Conservation (phyloP, 2,797 vertebrate genomes). For the Aselliscus stoliczkanus region DNA sequence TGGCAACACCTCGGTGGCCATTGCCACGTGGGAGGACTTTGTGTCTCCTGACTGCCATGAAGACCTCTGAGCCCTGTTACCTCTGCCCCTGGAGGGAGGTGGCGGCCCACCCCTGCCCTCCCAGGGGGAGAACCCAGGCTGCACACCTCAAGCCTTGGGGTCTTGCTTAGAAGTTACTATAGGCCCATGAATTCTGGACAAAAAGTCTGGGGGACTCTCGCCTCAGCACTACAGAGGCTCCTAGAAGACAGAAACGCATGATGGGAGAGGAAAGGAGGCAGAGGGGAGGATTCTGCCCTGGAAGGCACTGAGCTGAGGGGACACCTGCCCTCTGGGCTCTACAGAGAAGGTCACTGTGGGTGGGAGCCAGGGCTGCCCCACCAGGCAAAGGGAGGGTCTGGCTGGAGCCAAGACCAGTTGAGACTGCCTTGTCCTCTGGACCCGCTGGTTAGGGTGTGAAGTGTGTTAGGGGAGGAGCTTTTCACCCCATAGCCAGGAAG, state of each 20-base stretch:
- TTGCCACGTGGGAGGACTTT: constrained; percentile 56
- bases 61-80: constrained; percentile 54
- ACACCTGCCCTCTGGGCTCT: neutral
- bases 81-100: neutral
- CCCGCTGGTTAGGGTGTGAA: neutral
- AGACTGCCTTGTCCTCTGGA: neutral
- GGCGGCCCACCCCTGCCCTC: neutral
- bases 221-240: neutral
- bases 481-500: neutral
- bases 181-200: neutral
- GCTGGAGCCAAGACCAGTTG: neutral
- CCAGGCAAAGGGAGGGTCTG: neutral
- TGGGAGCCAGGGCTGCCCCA: neutral
- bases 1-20: constrained; percentile 71
- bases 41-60: constrained; percentile 63
- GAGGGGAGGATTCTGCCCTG: neutral
- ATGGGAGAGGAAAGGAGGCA: neutral
- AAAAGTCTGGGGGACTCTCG: neutral
- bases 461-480: fast-evolving
- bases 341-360: neutral
- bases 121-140: constrained; percentile 48
- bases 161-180: constrained; percentile 64
- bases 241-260: neutral
- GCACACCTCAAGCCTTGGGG: constrained; percentile 42
- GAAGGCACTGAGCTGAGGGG: neutral